Conservation (phyloP, 2,113 vertebrate species). For the Chaetura pelagica region DNA sequence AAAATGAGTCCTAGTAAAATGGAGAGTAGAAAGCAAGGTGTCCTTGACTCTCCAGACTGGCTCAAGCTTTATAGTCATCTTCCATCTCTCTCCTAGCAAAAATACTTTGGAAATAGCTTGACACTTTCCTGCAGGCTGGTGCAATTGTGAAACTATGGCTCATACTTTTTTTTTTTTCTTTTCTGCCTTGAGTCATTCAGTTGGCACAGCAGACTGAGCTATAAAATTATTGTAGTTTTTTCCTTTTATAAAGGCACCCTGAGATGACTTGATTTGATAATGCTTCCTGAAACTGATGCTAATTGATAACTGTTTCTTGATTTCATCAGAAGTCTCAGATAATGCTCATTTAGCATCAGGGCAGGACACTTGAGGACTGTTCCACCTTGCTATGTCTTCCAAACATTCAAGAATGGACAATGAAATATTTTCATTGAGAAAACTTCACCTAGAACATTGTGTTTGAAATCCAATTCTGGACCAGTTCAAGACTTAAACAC, state of each 20-base stretch:
- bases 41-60: background rate
- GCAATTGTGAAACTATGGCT: background rate
- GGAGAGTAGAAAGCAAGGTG: background rate
- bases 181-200: constrained; percentile 24
- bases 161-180: background rate
- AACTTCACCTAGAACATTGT: background rate
- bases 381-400: background rate
- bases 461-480: background rate
- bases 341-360: background rate
- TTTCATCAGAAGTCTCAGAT: constrained; percentile 38
- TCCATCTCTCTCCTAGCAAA: background rate
- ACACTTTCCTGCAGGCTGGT: background rate
- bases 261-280: constrained; percentile 19
- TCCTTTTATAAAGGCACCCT: constrained; percentile 39
- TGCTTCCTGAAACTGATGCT: constrained; percentile 45
- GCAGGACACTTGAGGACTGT: background rate
- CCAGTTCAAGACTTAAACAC: background rate
- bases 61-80: background rate
- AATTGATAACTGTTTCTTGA: constrained; percentile 18
- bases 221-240: constrained; percentile 47
- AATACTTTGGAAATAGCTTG: background rate
- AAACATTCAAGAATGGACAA: background rate
- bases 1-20: background rate
- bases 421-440: background rate
- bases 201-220: constrained; percentile 39